Base-by-base conservation (phyloP, 2,888 invertebrate species). In the Mesoligia furuncula region DNA sequence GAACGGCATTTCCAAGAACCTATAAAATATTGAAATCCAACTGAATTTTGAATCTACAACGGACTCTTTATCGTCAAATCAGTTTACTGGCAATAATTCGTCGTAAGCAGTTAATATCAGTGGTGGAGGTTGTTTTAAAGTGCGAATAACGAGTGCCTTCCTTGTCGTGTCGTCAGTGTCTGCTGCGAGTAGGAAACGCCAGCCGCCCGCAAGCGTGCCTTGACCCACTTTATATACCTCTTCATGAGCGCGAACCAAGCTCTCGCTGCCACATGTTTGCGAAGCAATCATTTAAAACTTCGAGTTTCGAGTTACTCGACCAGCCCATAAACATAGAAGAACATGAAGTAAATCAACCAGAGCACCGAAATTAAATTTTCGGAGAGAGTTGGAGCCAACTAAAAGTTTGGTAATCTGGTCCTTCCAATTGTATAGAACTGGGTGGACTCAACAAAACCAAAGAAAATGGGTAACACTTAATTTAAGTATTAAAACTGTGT, bases 71-170 rank as follows among this genome's bases (percentile, higher is more conserved):
- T 68, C 13, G 62, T 11, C n/a, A 66, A 31, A 75, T 71, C 48
- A 13, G 67, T 65, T 67, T 75, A 65, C 54, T 45, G 36, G 27
- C 45, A 71, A 71, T 65, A 65, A 57, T 73, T 68, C 57, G 36
- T 65, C 54, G 67, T 51, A 81, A 80, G 79, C 71, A 68, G 90
- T 81, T 90, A 86, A 89, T 90, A 91, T 92, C 89, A 92, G 91
- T 91, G 88, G 90, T 91, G 86, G 88, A 90, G 90, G 89, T 90
- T 87, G 85, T 88, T 91, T 87, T 91, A 91, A 92, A 91, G 90
- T 90, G 88, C 84, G 89, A 91, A 90, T 95, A 95, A 95, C 92
- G 91, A 95, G 93, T 90, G 91, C 90, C 94, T 95, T 96, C 95
- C 95, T 95, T 90, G 91, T 93, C 90, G 86, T 88, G 85, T 90